A percentile compares a stretch with the other conserved stretches of the same genome.
Conservation (phyloP, 2,797 vertebrate species). For the Margarornis squamiger region DNA sequence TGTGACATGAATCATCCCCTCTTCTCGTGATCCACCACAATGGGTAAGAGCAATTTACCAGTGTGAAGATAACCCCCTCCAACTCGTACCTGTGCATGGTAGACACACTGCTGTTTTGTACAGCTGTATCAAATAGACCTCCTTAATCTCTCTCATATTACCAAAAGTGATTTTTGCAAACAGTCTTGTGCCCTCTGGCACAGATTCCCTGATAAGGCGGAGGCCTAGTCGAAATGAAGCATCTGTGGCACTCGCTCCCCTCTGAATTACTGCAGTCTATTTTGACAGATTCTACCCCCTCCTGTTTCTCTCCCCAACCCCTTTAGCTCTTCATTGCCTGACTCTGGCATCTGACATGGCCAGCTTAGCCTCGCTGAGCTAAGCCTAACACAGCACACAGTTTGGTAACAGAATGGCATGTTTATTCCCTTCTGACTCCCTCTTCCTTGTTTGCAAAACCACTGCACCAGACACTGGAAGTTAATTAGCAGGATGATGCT, state of each 20-base stretch:
- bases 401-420: conserved; percentile 88
- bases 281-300: conserved; percentile 71
- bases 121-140: conserved; percentile 66
- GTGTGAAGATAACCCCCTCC: background rate
- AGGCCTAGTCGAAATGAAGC: conserved; percentile 70
- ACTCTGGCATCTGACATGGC: conserved; percentile 77
- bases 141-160: conserved; percentile 72
- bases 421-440: conserved; percentile 86
- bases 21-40: background rate
- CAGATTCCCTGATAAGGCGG: conserved; percentile 70
- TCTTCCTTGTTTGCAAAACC: conserved; percentile 87
- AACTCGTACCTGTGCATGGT: conserved; percentile 41
- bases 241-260: conserved; percentile 72
- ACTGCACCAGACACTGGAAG: conserved; percentile 87
- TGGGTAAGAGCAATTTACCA: background rate
- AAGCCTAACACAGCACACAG: conserved; percentile 76
- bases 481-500: conserved; percentile 98
- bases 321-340: conserved; percentile 74
- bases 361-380: conserved; percentile 76
- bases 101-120: conserved; percentile 38
- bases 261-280: conserved; percentile 71
- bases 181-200: conserved; percentile 74
- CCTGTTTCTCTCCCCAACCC: conserved; percentile 55
- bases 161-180: conserved; percentile 76
- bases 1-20: background rate